phyloP scores from a whole-genome alignment of 2,797 vertebrate genomes.

The Acanthornis magna region DNA sequence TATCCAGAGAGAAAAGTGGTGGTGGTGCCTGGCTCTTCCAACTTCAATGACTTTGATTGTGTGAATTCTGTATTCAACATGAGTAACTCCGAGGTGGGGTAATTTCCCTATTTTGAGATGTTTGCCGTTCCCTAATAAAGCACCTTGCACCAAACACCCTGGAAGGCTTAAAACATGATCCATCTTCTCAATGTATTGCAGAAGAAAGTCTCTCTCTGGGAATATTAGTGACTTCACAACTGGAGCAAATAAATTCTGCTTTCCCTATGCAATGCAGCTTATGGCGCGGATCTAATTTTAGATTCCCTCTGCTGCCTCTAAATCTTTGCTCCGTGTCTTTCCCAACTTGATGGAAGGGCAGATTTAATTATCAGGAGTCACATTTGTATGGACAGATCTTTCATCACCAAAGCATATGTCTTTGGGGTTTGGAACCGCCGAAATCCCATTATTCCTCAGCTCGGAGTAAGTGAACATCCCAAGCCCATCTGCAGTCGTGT shows the following conservation, averaged over 20 bases:
- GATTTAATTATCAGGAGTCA: constrained; percentile 15
- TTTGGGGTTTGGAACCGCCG: neutral
- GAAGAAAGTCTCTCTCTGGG: constrained; percentile 1
- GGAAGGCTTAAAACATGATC: neutral
- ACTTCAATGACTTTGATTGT: neutral
- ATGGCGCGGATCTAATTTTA: neutral
- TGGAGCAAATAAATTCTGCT: constrained; percentile 20
- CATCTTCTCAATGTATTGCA: neutral
- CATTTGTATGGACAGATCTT: neutral
- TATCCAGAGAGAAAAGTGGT: neutral
- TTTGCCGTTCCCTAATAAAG: neutral
- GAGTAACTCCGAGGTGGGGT: neutral
- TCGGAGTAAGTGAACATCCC: neutral
- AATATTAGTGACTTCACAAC: constrained; percentile 27
- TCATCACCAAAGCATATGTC: neutral
- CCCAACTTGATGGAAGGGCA: constrained; percentile 12
- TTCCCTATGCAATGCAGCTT: constrained; percentile 12
- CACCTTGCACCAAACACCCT: neutral
- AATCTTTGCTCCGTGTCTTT: neutral
- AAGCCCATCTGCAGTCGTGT: rapidly evolving
- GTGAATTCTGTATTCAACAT: neutral
- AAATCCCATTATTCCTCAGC: neutral
- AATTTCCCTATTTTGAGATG: neutral
- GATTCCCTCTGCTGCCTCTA: constrained; percentile 16
- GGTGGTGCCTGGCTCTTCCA: neutral